phyloP scores from a whole-genome alignment of 2,888 invertebrate species.

The Thyatira batis region DNA sequence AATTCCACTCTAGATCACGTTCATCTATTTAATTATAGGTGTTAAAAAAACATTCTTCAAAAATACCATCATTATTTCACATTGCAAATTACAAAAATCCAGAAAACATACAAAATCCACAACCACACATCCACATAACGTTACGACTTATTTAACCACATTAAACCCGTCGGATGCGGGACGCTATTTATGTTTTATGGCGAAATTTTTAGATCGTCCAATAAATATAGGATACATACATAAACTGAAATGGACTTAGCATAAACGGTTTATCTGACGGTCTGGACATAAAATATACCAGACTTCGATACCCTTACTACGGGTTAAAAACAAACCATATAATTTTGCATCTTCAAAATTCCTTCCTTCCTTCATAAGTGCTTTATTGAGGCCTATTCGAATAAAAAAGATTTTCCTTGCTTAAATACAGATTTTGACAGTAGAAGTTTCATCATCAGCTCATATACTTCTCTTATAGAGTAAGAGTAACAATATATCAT shows the following conservation, averaged over 20 bases:
- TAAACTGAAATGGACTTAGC: conserved; percentile 17
- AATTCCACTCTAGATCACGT: no score
- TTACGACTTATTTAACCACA: background rate
- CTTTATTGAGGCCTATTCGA: no score
- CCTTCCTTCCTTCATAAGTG: no score
- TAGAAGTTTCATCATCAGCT: no score
- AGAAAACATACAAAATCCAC: background rate
- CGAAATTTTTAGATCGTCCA: conserved; percentile 9
- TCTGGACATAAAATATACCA: conserved; percentile 24
- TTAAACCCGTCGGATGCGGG: conserved; percentile 1
- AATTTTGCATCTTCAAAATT: background rate
- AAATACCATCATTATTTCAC: no score
- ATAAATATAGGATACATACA: conserved; percentile 13
- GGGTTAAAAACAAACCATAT: background rate
- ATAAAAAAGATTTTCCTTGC: no score
- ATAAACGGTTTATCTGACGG: conserved; percentile 10
- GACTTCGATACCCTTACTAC: background rate
- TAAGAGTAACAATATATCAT: no score
- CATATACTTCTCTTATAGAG: no score
- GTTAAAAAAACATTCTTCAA: no score
- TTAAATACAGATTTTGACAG: no score
- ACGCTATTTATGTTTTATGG: conserved; percentile 7
- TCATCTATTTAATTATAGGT: no score
- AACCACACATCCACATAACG: background rate
- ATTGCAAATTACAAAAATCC: no score